Percentiles rank a stretch among this genome's conserved stretches.
Conservation (phyloP, 1,140 invertebrate genomes). For the Zaprionus gabonicus region DNA sequence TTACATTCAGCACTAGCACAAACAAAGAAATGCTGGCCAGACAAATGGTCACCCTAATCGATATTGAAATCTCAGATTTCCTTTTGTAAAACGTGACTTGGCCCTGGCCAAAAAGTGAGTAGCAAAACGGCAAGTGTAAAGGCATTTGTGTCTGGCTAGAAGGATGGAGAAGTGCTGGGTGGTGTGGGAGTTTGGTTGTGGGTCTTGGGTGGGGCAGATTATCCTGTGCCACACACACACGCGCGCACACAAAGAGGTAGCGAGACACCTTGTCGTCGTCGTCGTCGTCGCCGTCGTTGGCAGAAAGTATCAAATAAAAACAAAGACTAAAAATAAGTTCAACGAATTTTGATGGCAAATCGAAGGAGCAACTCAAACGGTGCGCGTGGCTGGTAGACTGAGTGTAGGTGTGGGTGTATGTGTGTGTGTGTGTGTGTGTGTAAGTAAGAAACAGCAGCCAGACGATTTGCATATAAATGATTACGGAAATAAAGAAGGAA, state of each 20-base stretch:
- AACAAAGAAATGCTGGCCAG: background rate
- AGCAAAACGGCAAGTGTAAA: background rate
- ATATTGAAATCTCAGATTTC: slow-evolving; percentile 12
- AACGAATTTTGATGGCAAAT: slow-evolving; percentile 70
- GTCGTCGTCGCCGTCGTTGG: background rate
- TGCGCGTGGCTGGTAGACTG: slow-evolving; percentile 31
- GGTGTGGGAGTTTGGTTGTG: background rate
- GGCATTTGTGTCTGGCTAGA: background rate
- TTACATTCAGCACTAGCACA: background rate
- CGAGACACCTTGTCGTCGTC: background rate
- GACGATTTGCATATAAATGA: slow-evolving; percentile 82
- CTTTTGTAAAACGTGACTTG: slow-evolving; percentile 3
- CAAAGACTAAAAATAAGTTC: slow-evolving; percentile 49
- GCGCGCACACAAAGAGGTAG: slow-evolving; percentile 6
- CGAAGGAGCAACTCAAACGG: slow-evolving; percentile 59
- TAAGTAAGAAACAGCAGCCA: slow-evolving; percentile 50
- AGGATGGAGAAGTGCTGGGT: too few species aligned
- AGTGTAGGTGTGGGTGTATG: slow-evolving; percentile 24
- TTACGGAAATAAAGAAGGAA: slow-evolving; percentile 82
- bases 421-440: slow-evolving; percentile 38
- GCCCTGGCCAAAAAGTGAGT: background rate
- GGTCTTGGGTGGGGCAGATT: slow-evolving; percentile 22
- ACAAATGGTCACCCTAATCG: slow-evolving; percentile 8
- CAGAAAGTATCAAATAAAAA: slow-evolving; percentile 41
- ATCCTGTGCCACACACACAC: slow-evolving; percentile 6